Evolutionary conservation across 2,888 invertebrate species (phyloP), one percentile per base, ranked within the genome.

Genomic region (Cantharis flavilabris): DNA sequence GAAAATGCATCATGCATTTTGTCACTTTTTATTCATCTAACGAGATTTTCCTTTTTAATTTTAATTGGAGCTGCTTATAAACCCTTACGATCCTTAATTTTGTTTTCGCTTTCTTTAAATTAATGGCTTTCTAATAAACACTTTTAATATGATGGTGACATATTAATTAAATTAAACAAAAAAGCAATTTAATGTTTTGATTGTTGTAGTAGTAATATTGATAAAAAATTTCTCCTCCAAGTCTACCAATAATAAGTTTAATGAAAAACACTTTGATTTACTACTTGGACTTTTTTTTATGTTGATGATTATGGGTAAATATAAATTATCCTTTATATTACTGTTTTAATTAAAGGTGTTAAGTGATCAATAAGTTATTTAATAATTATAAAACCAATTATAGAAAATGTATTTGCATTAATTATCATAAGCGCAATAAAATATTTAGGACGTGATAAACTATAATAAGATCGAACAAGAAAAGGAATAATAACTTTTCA

Each of bases 11-110:
- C 74, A 69, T 73, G 77, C 78, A 76, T 77, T 78, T 77, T 79
- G 78, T 80, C 79, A 79, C 79, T 79, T 79, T 79, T 79, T 77
- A 77, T 77, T 79, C 69, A 64, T 76, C 70, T 79, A 79, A 79
- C 74, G 70, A 76, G 79, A 64, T 76, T 76, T 76, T 74, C 79
- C 69, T 71, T 77, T 76, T 78, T 72, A 71, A 75, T 75, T 75
- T 78, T 72, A 79, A 79, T 79, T 79, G 72, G 69, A 28, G 49
- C 67, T 72, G 70, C 71, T 79, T 73, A 71, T 69, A 71, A 74
- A 76, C 78, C 76, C 79, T 79, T 76, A 77, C 72, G 77, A 28
- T 16, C 16, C 69, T 73, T 3, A 23, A 63, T 67, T 70, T 62
- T 26, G 70, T 33, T 75, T 79, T 79, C 75, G 73, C 75, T 77